Conservation (phyloP, 2,888 invertebrate genomes). For the Agrochola litura region DNA sequence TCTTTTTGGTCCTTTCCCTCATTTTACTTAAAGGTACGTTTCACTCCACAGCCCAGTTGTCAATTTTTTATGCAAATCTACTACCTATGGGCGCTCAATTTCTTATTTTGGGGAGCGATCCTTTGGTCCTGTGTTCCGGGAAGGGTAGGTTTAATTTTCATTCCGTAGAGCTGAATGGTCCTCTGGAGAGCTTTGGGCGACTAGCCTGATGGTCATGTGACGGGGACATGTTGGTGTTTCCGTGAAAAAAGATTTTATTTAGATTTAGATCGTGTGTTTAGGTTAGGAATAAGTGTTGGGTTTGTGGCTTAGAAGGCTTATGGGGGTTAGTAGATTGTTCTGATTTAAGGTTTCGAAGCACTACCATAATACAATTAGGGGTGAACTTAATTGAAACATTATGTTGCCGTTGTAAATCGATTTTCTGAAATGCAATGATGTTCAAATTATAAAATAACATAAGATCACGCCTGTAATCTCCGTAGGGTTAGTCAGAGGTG, state of each 20-base stretch:
- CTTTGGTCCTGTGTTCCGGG: slow-evolving; percentile 67
- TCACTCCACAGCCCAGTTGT: slow-evolving; percentile 71
- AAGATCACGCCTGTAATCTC: too few relatives aligned
- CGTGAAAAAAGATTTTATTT: slow-evolving; percentile 46
- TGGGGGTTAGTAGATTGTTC: neutral
- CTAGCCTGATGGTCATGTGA: slow-evolving; percentile 50
- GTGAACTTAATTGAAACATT: neutral
- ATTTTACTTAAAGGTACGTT: slow-evolving; percentile 62
- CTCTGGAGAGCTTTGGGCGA: slow-evolving; percentile 62
- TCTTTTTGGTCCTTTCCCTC: slow-evolving; percentile 40
- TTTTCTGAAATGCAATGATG: neutral
- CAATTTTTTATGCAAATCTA: slow-evolving; percentile 82
- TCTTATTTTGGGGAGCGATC: slow-evolving; percentile 73
- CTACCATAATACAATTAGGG: neutral
- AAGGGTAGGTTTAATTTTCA: slow-evolving; percentile 79
- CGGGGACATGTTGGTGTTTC: slow-evolving; percentile 41
- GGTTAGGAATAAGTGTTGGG: slow-evolving; percentile 1
- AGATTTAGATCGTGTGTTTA: slow-evolving; percentile 32
- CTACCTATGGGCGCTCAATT: slow-evolving; percentile 77
- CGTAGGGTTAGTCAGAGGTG: too few relatives aligned
- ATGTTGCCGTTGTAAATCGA: neutral
- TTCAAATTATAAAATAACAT: too few relatives aligned
- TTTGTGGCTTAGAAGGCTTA: neutral
- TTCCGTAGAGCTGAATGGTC: slow-evolving; percentile 70
- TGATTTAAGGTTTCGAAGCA: neutral